A percentile compares a stretch with the other conserved stretches of the same genome.
These are phyloP conservation scores for Actinostola sp. DNA, from an alignment of 92 coral and sea anemone species.

Conservation along the genomic window DNA sequence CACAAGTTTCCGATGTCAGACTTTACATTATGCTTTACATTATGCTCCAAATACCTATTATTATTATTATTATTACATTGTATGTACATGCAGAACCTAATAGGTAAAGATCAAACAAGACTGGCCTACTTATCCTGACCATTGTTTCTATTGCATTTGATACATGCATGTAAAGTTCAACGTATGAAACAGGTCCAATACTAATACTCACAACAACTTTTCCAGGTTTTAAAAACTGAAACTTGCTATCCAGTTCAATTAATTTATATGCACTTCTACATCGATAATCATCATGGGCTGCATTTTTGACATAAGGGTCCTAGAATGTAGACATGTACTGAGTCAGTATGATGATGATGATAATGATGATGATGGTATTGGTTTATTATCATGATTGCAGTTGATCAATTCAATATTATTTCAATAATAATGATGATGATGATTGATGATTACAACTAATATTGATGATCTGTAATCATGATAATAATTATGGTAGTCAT, in stretches of 20 bases:
- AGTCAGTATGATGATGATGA: not conserved
- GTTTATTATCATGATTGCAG: too few relatives aligned
- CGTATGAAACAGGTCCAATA: not conserved
- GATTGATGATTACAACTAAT: not conserved
- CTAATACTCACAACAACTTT: constrained; percentile 62
- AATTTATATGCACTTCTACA: constrained; percentile 93
- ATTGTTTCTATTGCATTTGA: too few relatives aligned
- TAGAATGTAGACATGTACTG: not conserved
- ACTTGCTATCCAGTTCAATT: constrained; percentile 79
- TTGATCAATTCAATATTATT: not conserved
- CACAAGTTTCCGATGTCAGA: too few relatives aligned
- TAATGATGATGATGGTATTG: not conserved
- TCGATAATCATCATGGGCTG: constrained; percentile 67
- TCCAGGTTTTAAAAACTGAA: constrained; percentile 77
- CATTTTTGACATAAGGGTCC: constrained; percentile 90
- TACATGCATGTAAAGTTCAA: too few relatives aligned
- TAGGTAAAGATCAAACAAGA: too few relatives aligned
- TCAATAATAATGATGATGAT: not conserved
- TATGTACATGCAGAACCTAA: too few relatives aligned
- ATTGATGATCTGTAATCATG: too few relatives aligned
- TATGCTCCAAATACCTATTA: too few relatives aligned
- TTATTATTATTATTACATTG: too few relatives aligned
- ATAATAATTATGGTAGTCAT: too few relatives aligned
- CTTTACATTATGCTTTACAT: too few relatives aligned
- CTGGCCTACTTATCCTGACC: too few relatives aligned